phyloP scores from a whole-genome alignment of 2,797 vertebrate genomes.

The Harpagifer antarcticus region DNA sequence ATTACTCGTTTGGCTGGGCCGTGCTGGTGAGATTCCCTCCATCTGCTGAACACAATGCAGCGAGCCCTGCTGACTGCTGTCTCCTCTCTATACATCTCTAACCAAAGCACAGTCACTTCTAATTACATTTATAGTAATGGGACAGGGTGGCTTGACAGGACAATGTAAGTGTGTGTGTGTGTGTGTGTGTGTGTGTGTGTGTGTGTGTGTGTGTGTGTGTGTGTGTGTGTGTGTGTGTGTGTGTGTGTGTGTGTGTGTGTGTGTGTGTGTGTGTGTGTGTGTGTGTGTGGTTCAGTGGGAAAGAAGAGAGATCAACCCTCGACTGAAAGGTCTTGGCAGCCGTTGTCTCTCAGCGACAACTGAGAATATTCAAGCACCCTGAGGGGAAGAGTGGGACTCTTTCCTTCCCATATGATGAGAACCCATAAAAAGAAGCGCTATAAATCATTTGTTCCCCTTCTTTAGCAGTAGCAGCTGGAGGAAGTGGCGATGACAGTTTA shows the following conservation, averaged over 20 bases:
- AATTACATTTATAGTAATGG: slow-evolving; percentile 62
- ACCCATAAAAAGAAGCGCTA: slow-evolving; percentile 3
- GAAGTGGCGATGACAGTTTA: slow-evolving; percentile 3
- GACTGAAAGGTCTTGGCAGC: slow-evolving; percentile 64
- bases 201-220: slow-evolving; percentile 16
- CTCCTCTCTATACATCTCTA: slow-evolving; percentile 64
- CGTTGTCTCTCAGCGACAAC: slow-evolving; percentile 46
- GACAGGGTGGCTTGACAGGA: slow-evolving; percentile 49
- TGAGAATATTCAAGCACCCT: not conserved
- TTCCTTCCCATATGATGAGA: slow-evolving; percentile 45
- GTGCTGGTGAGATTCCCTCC: slow-evolving; percentile 44
- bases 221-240: slow-evolving; percentile 16
- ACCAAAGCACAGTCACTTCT: slow-evolving; percentile 70
- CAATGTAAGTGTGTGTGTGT: slow-evolving; percentile 16
- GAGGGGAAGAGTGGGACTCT: not conserved
- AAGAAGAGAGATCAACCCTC: slow-evolving; percentile 42
- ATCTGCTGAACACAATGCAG: slow-evolving; percentile 45
- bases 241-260: slow-evolving; percentile 34
- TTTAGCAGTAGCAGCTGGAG: not conserved
- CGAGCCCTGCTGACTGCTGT: slow-evolving; percentile 59
- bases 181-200: slow-evolving; percentile 22
- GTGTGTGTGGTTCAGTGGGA: slow-evolving; percentile 33
- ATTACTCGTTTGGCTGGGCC: slow-evolving; percentile 41
- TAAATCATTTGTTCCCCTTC: slow-evolving; percentile 5
- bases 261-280: slow-evolving; percentile 5